Evolutionary conservation across 2,797 vertebrate species (phyloP).

Genomic region (Platalea minor): DNA sequence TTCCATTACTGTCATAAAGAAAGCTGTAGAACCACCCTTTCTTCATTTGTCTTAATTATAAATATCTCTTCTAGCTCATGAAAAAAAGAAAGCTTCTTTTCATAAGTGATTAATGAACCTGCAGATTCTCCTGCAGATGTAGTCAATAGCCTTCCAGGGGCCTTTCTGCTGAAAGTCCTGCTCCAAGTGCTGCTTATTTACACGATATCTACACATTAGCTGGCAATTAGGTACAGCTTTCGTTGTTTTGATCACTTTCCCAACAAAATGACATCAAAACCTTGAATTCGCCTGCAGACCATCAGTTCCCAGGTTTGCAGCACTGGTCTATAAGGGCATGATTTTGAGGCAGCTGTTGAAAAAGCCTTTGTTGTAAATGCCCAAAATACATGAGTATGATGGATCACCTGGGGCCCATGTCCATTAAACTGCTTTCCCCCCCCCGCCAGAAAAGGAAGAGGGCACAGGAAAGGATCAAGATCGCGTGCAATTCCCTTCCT

Average conservation of each 20-base stretch:
- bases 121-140: conserved; percentile 75
- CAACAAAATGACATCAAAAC: neutral
- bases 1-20: neutral
- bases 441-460: neutral
- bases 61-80: neutral
- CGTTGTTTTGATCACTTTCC: neutral
- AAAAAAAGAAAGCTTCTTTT: conserved; percentile 25
- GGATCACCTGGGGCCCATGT: neutral
- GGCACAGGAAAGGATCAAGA: neutral
- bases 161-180: neutral
- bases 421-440: neutral
- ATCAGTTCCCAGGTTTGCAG: neutral
- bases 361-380: neutral
- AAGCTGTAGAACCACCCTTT: neutral
- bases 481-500: neutral
- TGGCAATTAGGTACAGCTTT: neutral
- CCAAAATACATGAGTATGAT: neutral
- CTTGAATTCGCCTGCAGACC: neutral
- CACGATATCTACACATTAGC: neutral
- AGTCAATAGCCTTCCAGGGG: conserved; percentile 41
- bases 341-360: neutral
- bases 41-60: conserved; percentile 37
- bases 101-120: conserved; percentile 75
- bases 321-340: neutral
- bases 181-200: neutral